Evolutionary conservation across 2,888 invertebrate genomes (phyloP).

Genomic region (Bombylius discolor): DNA sequence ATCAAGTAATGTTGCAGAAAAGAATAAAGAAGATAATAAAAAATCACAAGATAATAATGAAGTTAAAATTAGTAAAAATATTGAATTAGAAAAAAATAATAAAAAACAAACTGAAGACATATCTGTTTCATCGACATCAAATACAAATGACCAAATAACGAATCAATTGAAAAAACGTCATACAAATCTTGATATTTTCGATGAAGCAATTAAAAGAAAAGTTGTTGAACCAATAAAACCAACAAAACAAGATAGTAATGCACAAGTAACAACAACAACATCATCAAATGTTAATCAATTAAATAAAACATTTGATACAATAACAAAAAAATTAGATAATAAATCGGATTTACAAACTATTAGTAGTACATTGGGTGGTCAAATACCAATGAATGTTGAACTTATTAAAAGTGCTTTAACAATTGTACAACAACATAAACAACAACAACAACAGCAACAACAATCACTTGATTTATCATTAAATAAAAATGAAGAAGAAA

Average conservation of each 20-base stretch:
- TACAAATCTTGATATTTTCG: neutral
- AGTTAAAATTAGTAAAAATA: neutral
- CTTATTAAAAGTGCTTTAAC: too few species aligned
- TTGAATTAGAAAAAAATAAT: neutral
- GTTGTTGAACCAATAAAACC: neutral
- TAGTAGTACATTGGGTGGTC: too few species aligned
- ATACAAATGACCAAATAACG: neutral
- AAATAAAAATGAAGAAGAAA: neutral
- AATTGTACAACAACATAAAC: too few species aligned
- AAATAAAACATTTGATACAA: neutral
- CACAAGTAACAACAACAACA: neutral
- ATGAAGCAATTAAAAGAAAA: neutral
- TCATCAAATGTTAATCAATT: neutral
- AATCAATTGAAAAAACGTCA: neutral
- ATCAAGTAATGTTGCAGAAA: neutral
- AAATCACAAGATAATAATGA: neutral
- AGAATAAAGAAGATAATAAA: neutral
- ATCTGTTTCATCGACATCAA: neutral
- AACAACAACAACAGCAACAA: too few species aligned
- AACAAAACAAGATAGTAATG: neutral
- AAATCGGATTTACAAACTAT: too few species aligned
- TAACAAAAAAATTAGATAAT: neutral
- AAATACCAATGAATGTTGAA: too few species aligned
- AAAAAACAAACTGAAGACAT: neutral
- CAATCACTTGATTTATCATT: too few species aligned